Conservation (phyloP, 2,888 invertebrate species). For the Himalopsyche japonica region DNA sequence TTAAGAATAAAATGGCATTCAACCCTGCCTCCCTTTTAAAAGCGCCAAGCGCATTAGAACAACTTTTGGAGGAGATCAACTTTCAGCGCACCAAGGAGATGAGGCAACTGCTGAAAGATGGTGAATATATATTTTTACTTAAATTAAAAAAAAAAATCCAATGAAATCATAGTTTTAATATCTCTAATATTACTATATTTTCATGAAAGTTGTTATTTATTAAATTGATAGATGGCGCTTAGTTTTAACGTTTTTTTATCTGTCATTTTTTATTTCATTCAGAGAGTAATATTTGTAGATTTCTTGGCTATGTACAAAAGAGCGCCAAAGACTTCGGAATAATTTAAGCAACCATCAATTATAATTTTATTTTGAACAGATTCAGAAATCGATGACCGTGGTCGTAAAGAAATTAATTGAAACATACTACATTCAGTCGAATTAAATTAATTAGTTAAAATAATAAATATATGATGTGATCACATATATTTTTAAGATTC, state of each 20-base stretch:
- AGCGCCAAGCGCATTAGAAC: conserved; percentile 76
- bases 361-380: too few species aligned
- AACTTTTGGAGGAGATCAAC: conserved; percentile 87
- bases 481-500: too few species aligned
- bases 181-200: not conserved
- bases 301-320: not conserved
- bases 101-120: conserved; percentile 85
- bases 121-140: conserved; percentile 52
- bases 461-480: too few species aligned
- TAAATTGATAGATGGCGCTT: not conserved
- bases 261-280: not conserved
- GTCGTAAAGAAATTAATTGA: too few species aligned
- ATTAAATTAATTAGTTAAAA: too few species aligned
- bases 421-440: too few species aligned
- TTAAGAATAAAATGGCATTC: conserved; percentile 48
- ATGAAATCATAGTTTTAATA: conserved; percentile 13
- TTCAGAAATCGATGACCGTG: too few species aligned
- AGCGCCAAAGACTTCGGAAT: not conserved
- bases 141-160: not conserved
- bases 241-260: not conserved
- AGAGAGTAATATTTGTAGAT: not conserved
- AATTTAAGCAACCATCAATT: too few species aligned
- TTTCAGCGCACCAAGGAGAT: conserved; percentile 91
- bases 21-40: conserved; percentile 52
- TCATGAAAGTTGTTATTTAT: not conserved